phyloP scores from a whole-genome alignment of 2,113 vertebrate species.

The Hucho hucho region DNA sequence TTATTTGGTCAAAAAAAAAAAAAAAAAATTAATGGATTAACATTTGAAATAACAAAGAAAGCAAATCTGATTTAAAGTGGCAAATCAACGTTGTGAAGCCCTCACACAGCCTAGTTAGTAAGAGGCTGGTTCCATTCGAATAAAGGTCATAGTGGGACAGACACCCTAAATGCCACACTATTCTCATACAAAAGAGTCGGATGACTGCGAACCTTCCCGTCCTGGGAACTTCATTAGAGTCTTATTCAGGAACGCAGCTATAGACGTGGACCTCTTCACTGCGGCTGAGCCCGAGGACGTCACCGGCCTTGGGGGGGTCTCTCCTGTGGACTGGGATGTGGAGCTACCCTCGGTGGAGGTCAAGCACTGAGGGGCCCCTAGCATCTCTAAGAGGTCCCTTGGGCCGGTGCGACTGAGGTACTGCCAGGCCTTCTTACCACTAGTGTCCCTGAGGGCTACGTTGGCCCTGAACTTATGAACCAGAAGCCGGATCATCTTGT shows the following conservation, averaged over 20 bases:
- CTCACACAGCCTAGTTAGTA: neutral
- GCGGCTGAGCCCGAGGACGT: neutral
- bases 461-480: slow-evolving; percentile 81
- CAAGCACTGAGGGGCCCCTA: slow-evolving; percentile 72
- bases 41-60: neutral
- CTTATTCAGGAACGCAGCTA: slow-evolving; percentile 73
- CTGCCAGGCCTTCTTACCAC: slow-evolving; percentile 88
- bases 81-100: neutral
- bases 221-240: slow-evolving; percentile 36
- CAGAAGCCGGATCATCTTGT: slow-evolving; percentile 81
- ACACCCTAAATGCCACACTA: neutral
- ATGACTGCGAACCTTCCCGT: neutral
- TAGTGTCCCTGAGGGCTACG: slow-evolving; percentile 80
- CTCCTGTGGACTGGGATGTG: neutral
- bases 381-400: slow-evolving; percentile 78
- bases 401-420: slow-evolving; percentile 73
- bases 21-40: neutral
- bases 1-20: neutral
- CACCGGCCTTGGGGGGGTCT: neutral
- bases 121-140: neutral
- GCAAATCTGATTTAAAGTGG: neutral
- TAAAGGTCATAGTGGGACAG: no score
- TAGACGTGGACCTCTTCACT: slow-evolving; percentile 68
- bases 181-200: slow-evolving; percentile 25
- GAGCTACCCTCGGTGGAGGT: neutral